These are phyloP conservation scores for Euura lappo DNA, from an alignment of 1,140 invertebrate genomes.

Conservation along the genomic window DNA sequence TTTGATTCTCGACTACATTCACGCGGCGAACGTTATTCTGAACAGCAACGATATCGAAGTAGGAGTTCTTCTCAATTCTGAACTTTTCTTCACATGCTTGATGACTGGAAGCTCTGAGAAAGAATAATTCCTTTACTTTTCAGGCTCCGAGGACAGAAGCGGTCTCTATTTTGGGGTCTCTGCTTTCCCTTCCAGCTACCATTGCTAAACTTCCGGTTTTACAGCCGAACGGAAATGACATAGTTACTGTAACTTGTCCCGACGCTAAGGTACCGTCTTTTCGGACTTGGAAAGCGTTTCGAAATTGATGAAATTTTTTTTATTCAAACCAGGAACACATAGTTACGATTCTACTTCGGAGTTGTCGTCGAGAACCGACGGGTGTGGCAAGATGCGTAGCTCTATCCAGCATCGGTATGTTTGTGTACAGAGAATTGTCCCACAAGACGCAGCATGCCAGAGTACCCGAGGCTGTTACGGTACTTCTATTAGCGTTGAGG, in stretches of 20 bases:
- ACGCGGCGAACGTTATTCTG: constrained; percentile 86
- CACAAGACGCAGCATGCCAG: constrained; percentile 71
- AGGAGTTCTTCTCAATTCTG: constrained; percentile 26
- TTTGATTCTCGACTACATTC: constrained; percentile 87
- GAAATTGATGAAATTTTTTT: neutral
- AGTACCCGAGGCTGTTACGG: constrained; percentile 82
- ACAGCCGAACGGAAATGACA: constrained; percentile 74
- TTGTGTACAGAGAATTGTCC: constrained; percentile 78
- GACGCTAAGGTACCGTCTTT: constrained; percentile 74
- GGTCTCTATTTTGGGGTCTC: constrained; percentile 86
- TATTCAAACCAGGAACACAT: constrained; percentile 76
- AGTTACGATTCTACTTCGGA: constrained; percentile 83
- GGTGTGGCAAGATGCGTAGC: constrained; percentile 89
- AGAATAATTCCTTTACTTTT: constrained; percentile 30
- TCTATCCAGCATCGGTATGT: constrained; percentile 86
- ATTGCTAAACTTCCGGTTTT: constrained; percentile 81
- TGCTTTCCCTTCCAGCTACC: constrained; percentile 82
- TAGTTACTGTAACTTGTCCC: constrained; percentile 73
- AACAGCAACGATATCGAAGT: constrained; percentile 80
- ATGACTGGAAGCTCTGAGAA: too few relatives aligned
- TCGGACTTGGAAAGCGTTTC: neutral
- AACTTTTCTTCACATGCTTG: too few relatives aligned
- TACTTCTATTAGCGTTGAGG: constrained; percentile 88
- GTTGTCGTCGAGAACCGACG: constrained; percentile 86
- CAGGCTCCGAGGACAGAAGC: constrained; percentile 89